These are phyloP conservation scores for Epinotia ramella DNA, from an alignment of 2,888 invertebrate genomes.

Conservation along the genomic window DNA sequence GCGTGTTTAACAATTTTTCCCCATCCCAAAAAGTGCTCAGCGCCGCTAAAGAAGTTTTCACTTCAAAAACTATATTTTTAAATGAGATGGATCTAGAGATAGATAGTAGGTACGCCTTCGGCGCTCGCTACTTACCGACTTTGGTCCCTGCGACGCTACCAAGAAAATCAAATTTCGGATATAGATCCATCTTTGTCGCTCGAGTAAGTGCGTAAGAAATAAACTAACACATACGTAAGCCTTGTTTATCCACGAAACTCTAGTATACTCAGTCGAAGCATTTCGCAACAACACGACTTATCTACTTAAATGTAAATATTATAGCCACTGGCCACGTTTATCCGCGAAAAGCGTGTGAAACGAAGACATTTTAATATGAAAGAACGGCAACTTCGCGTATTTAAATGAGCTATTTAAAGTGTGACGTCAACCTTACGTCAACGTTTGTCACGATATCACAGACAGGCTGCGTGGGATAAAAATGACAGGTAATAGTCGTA, in stretches of 20 bases:
- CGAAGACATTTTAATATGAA: conserved; percentile 20
- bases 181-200: too few relatives aligned
- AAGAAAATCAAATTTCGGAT: too few relatives aligned
- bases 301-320: conserved; percentile 40
- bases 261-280: conserved; percentile 12
- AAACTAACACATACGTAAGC: background rate
- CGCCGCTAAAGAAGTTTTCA: too few relatives aligned
- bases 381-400: conserved; percentile 12
- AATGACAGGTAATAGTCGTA: background rate
- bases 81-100: too few relatives aligned
- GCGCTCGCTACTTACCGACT: too few relatives aligned
- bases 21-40: too few relatives aligned
- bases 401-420: conserved; percentile 30
- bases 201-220: background rate
- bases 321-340: conserved; percentile 2
- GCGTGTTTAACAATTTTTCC: too few relatives aligned
- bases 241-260: background rate
- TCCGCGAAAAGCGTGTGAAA: conserved; percentile 5
- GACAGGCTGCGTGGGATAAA: conserved; percentile 2
- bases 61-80: too few relatives aligned
- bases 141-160: too few relatives aligned
- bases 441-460: background rate
- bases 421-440: conserved; percentile 15
- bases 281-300: conserved; percentile 30
- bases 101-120: too few relatives aligned